Percentiles rank a stretch among this genome's conserved stretches.
These are phyloP conservation scores for Coluber constrictor DNA, from an alignment of 2,797 vertebrate species.

Conservation along the genomic window DNA sequence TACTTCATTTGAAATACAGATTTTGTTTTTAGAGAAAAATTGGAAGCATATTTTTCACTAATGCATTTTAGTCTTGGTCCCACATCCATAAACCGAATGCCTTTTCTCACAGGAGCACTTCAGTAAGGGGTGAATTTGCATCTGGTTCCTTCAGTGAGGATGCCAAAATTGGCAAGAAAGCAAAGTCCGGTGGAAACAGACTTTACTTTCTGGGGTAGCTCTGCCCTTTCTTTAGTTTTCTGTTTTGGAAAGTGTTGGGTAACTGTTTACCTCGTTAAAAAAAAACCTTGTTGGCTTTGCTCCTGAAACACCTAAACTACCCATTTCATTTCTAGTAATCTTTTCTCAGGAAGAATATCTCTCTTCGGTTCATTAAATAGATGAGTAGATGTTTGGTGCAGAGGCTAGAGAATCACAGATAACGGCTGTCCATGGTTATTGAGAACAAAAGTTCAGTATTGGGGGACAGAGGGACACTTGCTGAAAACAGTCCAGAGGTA, in stretches of 20 bases:
- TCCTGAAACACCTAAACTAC: neutral
- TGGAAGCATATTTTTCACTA: neutral
- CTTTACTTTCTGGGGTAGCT: neutral
- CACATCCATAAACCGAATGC: neutral
- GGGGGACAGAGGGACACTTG: neutral
- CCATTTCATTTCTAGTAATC: neutral
- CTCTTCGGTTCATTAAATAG: neutral
- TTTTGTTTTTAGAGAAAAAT: neutral
- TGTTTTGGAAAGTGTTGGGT: neutral
- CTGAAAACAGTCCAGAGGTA: neutral
- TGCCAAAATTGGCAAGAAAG: neutral
- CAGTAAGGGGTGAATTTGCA: neutral
- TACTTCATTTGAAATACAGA: constrained; percentile 8
- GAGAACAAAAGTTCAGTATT: neutral
- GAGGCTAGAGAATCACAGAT: neutral
- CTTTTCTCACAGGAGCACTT: neutral
- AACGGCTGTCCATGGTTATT: neutral
- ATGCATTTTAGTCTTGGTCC: neutral
- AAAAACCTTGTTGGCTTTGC: neutral
- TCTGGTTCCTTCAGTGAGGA: neutral
- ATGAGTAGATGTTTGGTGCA: neutral
- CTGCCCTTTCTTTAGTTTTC: neutral
- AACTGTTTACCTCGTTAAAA: neutral
- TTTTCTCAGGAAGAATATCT: neutral
- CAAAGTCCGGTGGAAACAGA: neutral